Percentiles rank a stretch among this genome's conserved stretches.
Conservation (phyloP, 2,113 vertebrate genomes). For the Garra rufa region DNA sequence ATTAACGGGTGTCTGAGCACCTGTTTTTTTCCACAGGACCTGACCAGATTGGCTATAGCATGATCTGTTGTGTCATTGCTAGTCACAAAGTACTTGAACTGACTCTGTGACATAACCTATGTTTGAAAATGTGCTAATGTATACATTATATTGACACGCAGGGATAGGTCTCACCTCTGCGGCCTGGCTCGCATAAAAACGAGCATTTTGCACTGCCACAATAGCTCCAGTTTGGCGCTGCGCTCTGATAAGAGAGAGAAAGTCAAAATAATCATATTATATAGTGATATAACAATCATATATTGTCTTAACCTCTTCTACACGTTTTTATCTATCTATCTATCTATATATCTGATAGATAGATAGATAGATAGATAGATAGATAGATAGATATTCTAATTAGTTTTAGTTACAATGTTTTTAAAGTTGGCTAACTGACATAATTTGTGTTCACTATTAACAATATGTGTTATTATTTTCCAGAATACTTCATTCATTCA, state of each 20-base stretch:
- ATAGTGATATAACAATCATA: background rate
- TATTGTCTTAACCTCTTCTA: background rate
- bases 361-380: background rate
- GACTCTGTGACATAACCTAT: background rate
- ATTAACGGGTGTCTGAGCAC: background rate
- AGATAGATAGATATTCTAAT: background rate
- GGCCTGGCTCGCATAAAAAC: slow-evolving; percentile 72
- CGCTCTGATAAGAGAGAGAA: slow-evolving; percentile 55
- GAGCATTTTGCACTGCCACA: slow-evolving; percentile 52
- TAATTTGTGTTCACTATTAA: background rate
- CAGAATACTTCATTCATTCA: background rate
- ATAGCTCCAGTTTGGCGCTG: slow-evolving; percentile 60
- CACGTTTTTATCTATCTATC: background rate
- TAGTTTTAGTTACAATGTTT: background rate
- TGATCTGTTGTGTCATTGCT: background rate
- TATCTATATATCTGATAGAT: background rate
- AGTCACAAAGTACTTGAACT: background rate
- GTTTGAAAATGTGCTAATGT: background rate
- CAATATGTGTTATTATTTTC: too few relatives aligned
- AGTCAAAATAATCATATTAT: background rate
- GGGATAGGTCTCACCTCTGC: slow-evolving; percentile 66
- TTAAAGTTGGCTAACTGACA: background rate
- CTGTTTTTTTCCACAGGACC: background rate
- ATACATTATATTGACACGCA: background rate
- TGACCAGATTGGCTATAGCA: background rate